Percentiles rank a stretch among this genome's conserved stretches.
phyloP scores from a whole-genome alignment of 2,113 vertebrate species.

The Syngnathus typhle region DNA sequence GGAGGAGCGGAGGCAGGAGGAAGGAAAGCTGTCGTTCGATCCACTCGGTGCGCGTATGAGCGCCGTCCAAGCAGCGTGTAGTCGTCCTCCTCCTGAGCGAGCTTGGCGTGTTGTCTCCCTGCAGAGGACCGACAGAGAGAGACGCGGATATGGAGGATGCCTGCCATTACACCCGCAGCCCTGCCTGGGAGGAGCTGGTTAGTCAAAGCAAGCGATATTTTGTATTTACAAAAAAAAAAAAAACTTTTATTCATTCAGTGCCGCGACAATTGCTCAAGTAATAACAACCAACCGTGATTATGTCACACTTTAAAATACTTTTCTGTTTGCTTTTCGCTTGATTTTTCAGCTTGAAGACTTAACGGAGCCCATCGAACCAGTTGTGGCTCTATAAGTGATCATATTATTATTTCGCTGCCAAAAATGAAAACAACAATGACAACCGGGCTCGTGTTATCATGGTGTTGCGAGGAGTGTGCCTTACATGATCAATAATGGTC shows the following conservation, averaged over 20 bases:
- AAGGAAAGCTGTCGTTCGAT: slow-evolving; percentile 8
- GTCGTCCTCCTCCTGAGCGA: slow-evolving; percentile 31
- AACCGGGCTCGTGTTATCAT: too few relatives aligned
- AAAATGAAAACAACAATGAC: neutral
- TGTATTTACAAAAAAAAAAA: neutral
- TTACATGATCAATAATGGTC: neutral
- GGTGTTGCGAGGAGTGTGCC: neutral
- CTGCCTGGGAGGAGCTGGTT: slow-evolving; percentile 81
- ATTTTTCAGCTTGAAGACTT: neutral
- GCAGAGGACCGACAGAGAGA: slow-evolving; percentile 29
- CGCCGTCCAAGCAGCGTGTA: slow-evolving; percentile 17
- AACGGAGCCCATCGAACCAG: neutral
- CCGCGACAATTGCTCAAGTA: neutral
- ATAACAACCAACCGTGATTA: neutral
- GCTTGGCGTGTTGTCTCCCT: slow-evolving; percentile 25
- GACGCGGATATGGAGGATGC: slow-evolving; percentile 78
- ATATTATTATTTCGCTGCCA: neutral
- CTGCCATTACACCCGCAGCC: slow-evolving; percentile 76
- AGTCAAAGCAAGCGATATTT: slow-evolving; percentile 47
- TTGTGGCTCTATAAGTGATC: neutral
- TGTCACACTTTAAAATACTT: neutral
- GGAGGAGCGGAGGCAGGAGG: slow-evolving; percentile 12
- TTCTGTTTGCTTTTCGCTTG: neutral
- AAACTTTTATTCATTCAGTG: neutral
- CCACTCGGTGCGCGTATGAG: slow-evolving; percentile 27